Evolutionary conservation across 1,140 invertebrate genomes (phyloP).

Genomic region (Nomia melanderi): DNA sequence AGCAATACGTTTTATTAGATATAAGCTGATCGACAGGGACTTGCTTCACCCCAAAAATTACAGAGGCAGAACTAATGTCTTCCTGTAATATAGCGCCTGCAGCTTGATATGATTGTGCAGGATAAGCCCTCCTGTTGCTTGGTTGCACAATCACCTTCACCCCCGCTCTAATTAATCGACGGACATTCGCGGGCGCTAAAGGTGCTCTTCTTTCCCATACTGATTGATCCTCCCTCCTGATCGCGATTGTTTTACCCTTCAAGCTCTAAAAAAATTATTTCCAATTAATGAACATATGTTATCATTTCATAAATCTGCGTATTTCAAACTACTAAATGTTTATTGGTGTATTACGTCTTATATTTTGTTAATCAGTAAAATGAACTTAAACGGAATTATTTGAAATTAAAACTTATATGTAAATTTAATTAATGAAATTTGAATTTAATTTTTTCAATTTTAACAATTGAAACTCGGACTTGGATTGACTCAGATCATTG

Average conservation of each 20-base stretch:
- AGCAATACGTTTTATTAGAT: constrained; percentile 98
- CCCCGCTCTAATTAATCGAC: constrained; percentile 91
- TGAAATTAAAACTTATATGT: not conserved
- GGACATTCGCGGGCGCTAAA: constrained; percentile 95
- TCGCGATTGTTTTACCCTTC: constrained; percentile 87
- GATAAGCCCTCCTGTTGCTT: constrained; percentile 97
- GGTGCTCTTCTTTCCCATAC: constrained; percentile 99
- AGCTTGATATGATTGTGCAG: constrained; percentile 89
- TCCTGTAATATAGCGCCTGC: constrained; percentile 95
- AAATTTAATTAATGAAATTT: no score
- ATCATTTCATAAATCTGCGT: not conserved
- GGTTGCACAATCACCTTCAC: constrained; percentile 98
- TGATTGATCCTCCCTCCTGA: constrained; percentile 96
- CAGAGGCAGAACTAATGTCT: constrained; percentile 96
- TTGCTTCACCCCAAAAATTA: constrained; percentile 99
- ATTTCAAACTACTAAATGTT: no score
- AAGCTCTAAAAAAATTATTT: constrained; percentile 62
- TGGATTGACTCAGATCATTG: no score
- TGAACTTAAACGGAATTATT: not conserved
- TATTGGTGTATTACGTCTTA: no score
- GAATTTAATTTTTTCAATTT: no score
- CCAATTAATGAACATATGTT: constrained; percentile 2
- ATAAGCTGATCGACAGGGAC: constrained; percentile 96
- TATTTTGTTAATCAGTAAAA: no score
- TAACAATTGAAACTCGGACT: no score